Evolutionary conservation across 35 echinoderm and acorn worm species (phyloP), one percentile per base, ranked within the genome.

Genomic region (Apostichopus japonicus): DNA sequence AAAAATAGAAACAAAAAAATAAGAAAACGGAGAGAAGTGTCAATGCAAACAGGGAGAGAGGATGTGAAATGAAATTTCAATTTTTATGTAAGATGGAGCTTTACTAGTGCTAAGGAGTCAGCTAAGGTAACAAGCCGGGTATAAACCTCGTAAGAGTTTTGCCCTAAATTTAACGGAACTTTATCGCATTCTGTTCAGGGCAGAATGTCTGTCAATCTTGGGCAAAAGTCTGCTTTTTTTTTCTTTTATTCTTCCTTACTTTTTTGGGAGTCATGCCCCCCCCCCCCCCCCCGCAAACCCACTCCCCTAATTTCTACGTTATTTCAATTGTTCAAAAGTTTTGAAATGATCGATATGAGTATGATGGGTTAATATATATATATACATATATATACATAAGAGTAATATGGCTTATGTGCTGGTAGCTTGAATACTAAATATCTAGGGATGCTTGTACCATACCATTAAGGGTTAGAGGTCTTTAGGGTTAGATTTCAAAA

Each of bases 1-100:
- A 73, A 89, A 72, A 89, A 44, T 44, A 44, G 33, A 63, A 89
- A 65, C 21, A 89, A 89, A 89, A 89, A 89, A 89, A 89, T 89
- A 89, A 89, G 86, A 89, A 89, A 89, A 89, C 56, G 16, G 51
- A 89, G 22, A 89, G 79, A 89, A 65, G 21, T 53, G 57, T 89
- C 86, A 89, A 89, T 89, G 86, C 86, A 89, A 89, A 89, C 86
- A 73, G 86, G 86, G 79, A 63, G 51, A 10, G 67, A 72, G 0
- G 86, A 72, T 27, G 61, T 89, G 86, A 61, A 61, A 61, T 44
- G 33, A 44, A 44, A 44, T 44, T 61, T 61, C 13, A 13, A 72
- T 53, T 24, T 54, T 51, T 44, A 15, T 8, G 54, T 17, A 52
- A 82, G 7, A 54, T 11, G 17, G 24, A 73, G 61, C 51, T 73